These are phyloP conservation scores for Drosophila greeni DNA, from an alignment of 2,888 invertebrate genomes.

Conservation along the genomic window DNA sequence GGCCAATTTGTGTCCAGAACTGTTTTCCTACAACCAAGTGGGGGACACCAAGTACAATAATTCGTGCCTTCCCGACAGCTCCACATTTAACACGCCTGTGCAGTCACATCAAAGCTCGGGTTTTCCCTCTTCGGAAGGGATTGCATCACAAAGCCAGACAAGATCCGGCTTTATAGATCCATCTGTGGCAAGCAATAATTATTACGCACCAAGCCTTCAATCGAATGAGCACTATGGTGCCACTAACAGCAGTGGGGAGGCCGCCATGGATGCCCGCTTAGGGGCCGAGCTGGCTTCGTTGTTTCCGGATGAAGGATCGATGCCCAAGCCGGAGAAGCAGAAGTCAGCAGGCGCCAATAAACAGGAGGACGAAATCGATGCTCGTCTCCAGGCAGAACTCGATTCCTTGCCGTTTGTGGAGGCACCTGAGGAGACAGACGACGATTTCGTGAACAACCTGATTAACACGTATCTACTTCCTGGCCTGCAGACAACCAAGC, in stretches of 20 bases:
- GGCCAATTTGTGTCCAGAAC: not conserved
- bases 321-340: too few species aligned
- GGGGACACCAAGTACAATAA: not conserved
- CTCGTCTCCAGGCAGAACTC: constrained; percentile 48
- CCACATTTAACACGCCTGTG: too few species aligned
- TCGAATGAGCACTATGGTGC: too few species aligned
- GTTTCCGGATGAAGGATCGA: not conserved
- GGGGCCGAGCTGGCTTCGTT: not conserved
- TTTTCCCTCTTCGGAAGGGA: too few species aligned
- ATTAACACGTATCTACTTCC: not conserved
- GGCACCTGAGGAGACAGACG: constrained; percentile 39
- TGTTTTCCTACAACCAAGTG: not conserved
- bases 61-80: too few species aligned
- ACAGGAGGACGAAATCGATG: constrained; percentile 39
- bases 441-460: constrained; percentile 8
- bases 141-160: too few species aligned
- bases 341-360: too few species aligned
- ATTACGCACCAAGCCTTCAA: not conserved
- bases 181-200: not conserved
- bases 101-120: too few species aligned
- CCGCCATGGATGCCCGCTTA: not conserved
- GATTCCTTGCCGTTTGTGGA: constrained; percentile 50
- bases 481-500: not conserved
- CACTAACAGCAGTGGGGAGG: not conserved
- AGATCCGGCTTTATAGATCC: not conserved